A percentile compares a stretch with the other conserved stretches of the same genome.
Conservation (phyloP, 2,113 vertebrate genomes). For the Mormyrus iriodes region DNA sequence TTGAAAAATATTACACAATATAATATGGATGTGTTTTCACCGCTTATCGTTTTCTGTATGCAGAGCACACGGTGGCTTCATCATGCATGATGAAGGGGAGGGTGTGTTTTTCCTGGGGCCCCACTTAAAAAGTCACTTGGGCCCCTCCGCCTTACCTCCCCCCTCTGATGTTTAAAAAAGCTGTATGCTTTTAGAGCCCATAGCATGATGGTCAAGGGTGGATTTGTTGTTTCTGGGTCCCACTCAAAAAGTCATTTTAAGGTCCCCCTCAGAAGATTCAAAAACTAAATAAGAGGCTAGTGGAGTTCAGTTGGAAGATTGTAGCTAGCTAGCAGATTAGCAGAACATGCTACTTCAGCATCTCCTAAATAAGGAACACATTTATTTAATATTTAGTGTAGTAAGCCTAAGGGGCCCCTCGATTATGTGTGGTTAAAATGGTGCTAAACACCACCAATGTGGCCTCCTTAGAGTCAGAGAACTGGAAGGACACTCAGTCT, state of each 20-base stretch:
- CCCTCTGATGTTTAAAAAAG: not conserved
- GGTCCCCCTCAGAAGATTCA: not conserved
- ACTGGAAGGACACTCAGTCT: not conserved
- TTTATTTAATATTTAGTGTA: not conserved
- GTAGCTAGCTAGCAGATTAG: not conserved
- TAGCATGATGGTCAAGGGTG: not conserved
- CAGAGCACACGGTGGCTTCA: not conserved
- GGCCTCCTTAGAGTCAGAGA: not conserved
- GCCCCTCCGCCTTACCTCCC: no score
- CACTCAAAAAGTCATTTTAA: not conserved
- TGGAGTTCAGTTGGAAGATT: not conserved
- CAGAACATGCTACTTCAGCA: not conserved
- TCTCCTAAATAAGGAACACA: not conserved
- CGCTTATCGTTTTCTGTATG: not conserved
- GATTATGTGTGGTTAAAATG: not conserved
- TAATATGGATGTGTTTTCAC: not conserved
- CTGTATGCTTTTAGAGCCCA: not conserved
- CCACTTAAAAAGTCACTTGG: not conserved
- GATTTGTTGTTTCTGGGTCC: not conserved
- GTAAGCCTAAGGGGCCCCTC: not conserved
- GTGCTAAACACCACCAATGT: not conserved
- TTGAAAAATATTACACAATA: constrained; percentile 2
- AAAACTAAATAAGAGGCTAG: not conserved
- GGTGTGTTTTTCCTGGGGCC: not conserved
- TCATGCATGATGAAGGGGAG: not conserved